Base-by-base conservation (phyloP, 2,888 invertebrate genomes). In the Acronicta aceris region DNA sequence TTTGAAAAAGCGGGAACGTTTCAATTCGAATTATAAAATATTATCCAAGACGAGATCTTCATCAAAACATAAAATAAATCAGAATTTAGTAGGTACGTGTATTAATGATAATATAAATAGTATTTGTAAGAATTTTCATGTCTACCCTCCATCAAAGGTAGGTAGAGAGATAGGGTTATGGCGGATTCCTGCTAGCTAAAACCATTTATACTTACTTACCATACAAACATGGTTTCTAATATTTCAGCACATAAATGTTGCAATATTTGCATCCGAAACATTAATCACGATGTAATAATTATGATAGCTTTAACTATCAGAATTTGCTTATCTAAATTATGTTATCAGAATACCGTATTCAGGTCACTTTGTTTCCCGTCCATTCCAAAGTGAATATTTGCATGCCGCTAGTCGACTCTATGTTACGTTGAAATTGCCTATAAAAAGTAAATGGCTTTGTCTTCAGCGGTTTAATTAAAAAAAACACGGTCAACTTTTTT, bases 351-450 rank as follows among this genome's bases (percentile, higher is more conserved):
- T n/a, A 16, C 54, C 48, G 59, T 82, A 88, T 88, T 82, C 80
- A 81, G 89, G 88, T 88, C 85, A 86, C 65, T 84, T 74, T 74
- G 80, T 83, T 88, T 86, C 78, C 82, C 75, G 75, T 83, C 79
- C 74, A 65, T 76, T 78, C 79, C 83, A 89, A 91, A 92, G 89
- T 90, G 90, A 91, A 91, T 91, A 90, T 92, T 92, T 90, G 90
- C 90, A 91, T 90, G 89, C 81, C 85, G 81, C 74, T 87, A 88
- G 88, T 89, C 85, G 84, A 84, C 78, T 79, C 66, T 79, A 79
- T 82, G 77, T 76, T 76, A 81, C 82, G 75, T 83, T 74, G 78
- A 84, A 76, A 87, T 85, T 80, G 80, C 76, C 83, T 79, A 84
- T 89, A 88, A 90, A 89, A 89, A 87, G 76, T 84, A 79, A 84